Conservation (phyloP, 2,888 invertebrate genomes). For the Spodoptera exigua region DNA sequence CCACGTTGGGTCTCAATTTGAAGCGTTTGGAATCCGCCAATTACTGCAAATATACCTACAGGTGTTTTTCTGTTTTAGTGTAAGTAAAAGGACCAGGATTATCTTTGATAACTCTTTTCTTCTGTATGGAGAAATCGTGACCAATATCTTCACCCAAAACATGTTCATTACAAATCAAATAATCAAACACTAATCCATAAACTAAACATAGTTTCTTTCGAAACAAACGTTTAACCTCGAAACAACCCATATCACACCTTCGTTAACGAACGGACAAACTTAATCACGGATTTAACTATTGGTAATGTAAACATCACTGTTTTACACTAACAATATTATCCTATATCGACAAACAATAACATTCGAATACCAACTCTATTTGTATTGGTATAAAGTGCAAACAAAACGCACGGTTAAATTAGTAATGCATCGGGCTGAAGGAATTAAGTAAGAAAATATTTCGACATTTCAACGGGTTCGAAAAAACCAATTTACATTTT, state of each 20-base stretch:
- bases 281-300: slow-evolving; percentile 70
- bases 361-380: slow-evolving; percentile 52
- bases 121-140: slow-evolving; percentile 22
- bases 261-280: slow-evolving; percentile 62
- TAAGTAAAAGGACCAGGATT: background rate
- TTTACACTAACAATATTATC: slow-evolving; percentile 54
- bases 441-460: slow-evolving; percentile 63
- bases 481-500: slow-evolving; percentile 32
- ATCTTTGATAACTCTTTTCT: background rate
- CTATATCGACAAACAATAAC: slow-evolving; percentile 23
- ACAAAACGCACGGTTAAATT: slow-evolving; percentile 23
- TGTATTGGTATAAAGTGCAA: slow-evolving; percentile 30
- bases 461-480: slow-evolving; percentile 57
- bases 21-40: slow-evolving; percentile 10
- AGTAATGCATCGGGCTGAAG: slow-evolving; percentile 39
- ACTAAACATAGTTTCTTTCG: slow-evolving; percentile 57
- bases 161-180: slow-evolving; percentile 56
- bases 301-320: slow-evolving; percentile 63
- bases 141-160: slow-evolving; percentile 38
- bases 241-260: slow-evolving; percentile 61
- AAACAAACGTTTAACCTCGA: slow-evolving; percentile 62
- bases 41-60: background rate
- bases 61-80: too few relatives aligned
- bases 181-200: slow-evolving; percentile 59
- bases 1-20: slow-evolving; percentile 41